Percentiles rank a stretch among this genome's conserved stretches.
Conservation (phyloP, 1,140 invertebrate species). For the Sipha flava region DNA sequence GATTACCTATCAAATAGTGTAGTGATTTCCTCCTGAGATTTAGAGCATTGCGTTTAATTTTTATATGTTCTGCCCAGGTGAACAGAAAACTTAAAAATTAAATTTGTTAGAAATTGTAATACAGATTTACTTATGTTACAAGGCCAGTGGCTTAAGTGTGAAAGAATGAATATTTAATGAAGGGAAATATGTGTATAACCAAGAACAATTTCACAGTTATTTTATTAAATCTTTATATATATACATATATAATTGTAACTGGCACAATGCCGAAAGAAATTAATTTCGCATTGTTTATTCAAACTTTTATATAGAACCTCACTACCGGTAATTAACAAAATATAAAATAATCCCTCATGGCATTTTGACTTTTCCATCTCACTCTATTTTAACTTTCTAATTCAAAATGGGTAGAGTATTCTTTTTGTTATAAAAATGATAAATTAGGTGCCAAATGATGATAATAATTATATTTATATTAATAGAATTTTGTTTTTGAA, state of each 20-base stretch:
- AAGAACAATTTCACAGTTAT: neutral
- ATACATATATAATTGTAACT: neutral
- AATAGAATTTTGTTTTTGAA: too few species aligned
- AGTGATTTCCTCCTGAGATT: neutral
- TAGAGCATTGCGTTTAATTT: neutral
- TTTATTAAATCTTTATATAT: neutral
- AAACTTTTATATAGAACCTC: neutral
- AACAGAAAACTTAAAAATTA: neutral
- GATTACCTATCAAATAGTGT: neutral
- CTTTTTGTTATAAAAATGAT: neutral
- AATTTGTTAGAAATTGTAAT: neutral
- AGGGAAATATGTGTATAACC: neutral
- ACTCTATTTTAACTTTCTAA: neutral
- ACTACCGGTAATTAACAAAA: conserved; percentile 12
- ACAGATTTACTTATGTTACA: neutral
- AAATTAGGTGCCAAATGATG: neutral
- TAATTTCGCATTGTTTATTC: neutral
- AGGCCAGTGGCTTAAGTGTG: neutral
- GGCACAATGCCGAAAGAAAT: neutral
- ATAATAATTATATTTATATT: too few species aligned
- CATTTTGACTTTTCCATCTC: neutral
- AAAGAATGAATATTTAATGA: neutral
- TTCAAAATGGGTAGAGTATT: neutral
- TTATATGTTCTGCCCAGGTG: conserved; percentile 1
- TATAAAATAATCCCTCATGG: neutral